A percentile compares a stretch with the other conserved stretches of the same genome.
Evolutionary conservation across 2,888 invertebrate species (phyloP).

Genomic region (Trichopoda pennipes): DNA sequence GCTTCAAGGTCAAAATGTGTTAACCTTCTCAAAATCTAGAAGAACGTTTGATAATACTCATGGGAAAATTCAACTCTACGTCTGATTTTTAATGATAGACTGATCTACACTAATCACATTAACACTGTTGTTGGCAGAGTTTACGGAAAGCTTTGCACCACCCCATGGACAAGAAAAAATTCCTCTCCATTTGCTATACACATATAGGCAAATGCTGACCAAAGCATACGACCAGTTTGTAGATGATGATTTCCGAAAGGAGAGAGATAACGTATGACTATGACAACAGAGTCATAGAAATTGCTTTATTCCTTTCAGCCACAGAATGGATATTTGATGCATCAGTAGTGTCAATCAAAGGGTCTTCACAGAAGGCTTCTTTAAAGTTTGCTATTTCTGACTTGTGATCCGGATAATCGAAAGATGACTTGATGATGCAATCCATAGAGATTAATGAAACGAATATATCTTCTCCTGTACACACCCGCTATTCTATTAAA

Average conservation of each 20-base stretch:
- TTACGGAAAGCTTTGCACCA: too few relatives aligned
- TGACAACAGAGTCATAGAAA: conserved; percentile 89
- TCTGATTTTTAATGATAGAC: too few relatives aligned
- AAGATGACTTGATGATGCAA: conserved; percentile 98
- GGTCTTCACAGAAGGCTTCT: conserved; percentile 96
- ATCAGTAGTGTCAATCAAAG: conserved; percentile 92
- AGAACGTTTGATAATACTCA: too few relatives aligned
- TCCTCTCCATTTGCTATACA: too few relatives aligned
- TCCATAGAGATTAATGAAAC: conserved; percentile 94
- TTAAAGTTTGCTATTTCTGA: conserved; percentile 97
- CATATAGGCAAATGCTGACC: too few relatives aligned
- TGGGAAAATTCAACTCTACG: too few relatives aligned
- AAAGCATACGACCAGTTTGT: conserved; percentile 98
- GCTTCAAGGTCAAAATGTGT: too few relatives aligned
- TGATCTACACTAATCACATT: too few relatives aligned
- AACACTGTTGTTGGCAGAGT: too few relatives aligned
- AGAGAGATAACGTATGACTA: conserved; percentile 97
- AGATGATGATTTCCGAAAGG: conserved; percentile 97
- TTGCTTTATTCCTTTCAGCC: conserved; percentile 88
- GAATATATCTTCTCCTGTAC: conserved; percentile 92
- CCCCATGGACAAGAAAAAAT: too few relatives aligned
- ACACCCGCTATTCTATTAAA: conserved; percentile 93
- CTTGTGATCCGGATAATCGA: conserved; percentile 95
- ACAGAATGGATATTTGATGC: conserved; percentile 97
- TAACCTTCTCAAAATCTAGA: too few relatives aligned